A percentile compares a stretch with the other conserved stretches of the same genome.
Conservation (phyloP, 2,113 vertebrate species). For the Cyanocitta stelleri region DNA sequence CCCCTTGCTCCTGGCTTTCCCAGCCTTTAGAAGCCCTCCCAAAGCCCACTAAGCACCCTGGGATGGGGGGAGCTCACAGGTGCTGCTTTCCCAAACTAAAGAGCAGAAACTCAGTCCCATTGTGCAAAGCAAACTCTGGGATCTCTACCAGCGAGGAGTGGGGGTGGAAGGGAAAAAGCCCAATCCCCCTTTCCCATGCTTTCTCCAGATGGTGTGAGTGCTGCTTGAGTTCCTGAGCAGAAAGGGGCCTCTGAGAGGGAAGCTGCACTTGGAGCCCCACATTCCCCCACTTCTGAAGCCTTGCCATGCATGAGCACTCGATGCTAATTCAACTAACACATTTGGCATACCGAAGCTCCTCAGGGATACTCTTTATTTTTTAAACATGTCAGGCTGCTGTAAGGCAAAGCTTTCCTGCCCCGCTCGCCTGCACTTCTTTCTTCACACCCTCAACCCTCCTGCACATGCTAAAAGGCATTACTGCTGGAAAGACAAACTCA, state of each 20-base stretch:
- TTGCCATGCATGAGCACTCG: background rate
- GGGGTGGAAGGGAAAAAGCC: constrained; percentile 16
- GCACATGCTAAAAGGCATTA: background rate
- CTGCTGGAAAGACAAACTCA: background rate
- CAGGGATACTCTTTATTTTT: constrained; percentile 5
- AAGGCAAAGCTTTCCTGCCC: background rate
- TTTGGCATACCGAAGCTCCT: constrained; percentile 18
- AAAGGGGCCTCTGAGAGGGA: constrained; percentile 35
- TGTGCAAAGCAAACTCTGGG: background rate
- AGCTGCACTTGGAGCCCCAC: background rate
- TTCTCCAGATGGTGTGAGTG: background rate
- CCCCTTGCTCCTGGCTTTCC: rapidly evolving
- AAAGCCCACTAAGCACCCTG: rapidly evolving
- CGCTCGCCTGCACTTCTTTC: background rate
- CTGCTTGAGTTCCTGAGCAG: constrained; percentile 3
- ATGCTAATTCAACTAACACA: constrained; percentile 38
- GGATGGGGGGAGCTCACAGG: background rate
- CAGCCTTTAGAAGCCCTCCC: background rate
- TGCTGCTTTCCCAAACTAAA: background rate
- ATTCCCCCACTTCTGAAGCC: background rate
- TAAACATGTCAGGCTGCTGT: constrained; percentile 5
- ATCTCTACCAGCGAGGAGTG: background rate
- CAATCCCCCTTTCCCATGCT: constrained; percentile 11
- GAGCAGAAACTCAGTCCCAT: rapidly evolving
- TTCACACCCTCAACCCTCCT: constrained; percentile 17